Evolutionary conservation across 1,140 invertebrate species (phyloP).

Genomic region (Tribolium castaneum): DNA sequence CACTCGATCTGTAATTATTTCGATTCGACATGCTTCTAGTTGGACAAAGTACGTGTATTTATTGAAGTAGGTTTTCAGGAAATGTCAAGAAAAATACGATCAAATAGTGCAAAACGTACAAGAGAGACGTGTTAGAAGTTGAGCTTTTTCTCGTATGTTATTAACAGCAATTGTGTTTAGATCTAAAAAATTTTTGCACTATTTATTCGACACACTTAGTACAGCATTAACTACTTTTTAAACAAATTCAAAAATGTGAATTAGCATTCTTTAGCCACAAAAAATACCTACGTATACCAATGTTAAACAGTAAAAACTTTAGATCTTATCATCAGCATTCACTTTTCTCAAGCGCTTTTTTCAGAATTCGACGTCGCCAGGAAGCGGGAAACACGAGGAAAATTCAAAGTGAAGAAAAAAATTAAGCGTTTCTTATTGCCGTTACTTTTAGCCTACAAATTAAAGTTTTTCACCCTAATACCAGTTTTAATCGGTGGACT

Average conservation of each 20-base stretch:
- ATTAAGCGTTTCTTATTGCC: conserved; percentile 78
- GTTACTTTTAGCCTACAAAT: conserved; percentile 81
- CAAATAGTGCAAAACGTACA: conserved; percentile 10
- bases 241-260: background rate
- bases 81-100: background rate
- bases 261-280: too few species aligned
- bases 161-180: background rate
- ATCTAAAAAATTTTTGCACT: background rate
- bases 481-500: conserved; percentile 80
- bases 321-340: too few species aligned
- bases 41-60: conserved; percentile 17
- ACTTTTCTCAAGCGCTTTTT: conserved; percentile 34
- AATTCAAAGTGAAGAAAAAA: conserved; percentile 69
- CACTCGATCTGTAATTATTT: conserved; percentile 25
- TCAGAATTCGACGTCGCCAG: conserved; percentile 51
- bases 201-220: background rate
- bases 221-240: background rate
- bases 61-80: conserved; percentile 25
- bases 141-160: background rate
- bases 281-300: too few species aligned
- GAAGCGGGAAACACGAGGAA: conserved; percentile 58
- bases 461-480: conserved; percentile 83
- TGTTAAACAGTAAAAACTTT: too few species aligned
- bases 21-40: conserved; percentile 13
- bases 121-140: background rate